Percentiles rank a stretch among this genome's conserved stretches.
Conservation (phyloP, 2,113 vertebrate species). For the Mirza zaza region DNA sequence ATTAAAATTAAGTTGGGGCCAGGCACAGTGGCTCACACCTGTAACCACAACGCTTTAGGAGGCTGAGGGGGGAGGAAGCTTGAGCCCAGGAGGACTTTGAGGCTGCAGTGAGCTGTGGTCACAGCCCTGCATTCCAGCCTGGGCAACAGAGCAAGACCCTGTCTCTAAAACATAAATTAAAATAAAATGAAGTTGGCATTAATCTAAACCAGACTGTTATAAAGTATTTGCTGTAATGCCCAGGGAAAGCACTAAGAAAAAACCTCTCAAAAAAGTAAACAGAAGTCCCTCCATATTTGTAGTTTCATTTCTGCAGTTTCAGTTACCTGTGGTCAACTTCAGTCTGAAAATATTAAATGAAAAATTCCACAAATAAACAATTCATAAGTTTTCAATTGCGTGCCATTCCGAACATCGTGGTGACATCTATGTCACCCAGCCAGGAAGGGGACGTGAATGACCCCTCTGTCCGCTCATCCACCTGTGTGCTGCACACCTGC, state of each 20-base stretch:
- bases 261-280: background rate
- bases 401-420: background rate
- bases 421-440: background rate
- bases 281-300: background rate
- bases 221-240: background rate
- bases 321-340: background rate
- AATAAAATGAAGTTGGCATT: background rate
- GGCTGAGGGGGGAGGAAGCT: too few relatives aligned
- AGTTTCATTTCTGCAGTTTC: background rate
- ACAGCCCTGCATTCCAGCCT: background rate
- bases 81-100: too few relatives aligned
- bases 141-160: too few relatives aligned
- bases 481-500: too few relatives aligned
- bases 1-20: background rate
- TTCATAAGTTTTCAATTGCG: background rate
- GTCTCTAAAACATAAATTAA: too few relatives aligned
- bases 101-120: too few relatives aligned
- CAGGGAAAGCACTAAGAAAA: background rate
- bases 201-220: background rate
- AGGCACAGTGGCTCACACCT: too few relatives aligned
- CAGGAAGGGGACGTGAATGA: background rate
- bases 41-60: too few relatives aligned
- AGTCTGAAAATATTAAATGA: background rate
- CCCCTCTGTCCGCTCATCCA: background rate
- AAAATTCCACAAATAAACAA: background rate